phyloP scores from a whole-genome alignment of 1,140 invertebrate species.

The Drosophila sp. region DNA sequence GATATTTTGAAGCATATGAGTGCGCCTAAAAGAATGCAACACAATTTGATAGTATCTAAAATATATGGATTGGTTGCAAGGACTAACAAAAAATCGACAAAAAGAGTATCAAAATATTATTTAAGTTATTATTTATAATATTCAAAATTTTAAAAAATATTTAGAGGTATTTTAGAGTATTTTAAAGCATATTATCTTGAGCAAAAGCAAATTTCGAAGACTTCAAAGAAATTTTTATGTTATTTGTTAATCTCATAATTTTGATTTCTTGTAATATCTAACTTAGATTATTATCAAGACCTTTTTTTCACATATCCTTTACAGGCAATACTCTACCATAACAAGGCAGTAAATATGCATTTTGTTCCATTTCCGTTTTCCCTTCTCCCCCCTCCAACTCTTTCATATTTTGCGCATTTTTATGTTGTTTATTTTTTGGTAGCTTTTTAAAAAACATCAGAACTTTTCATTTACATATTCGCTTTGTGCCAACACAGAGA shows the following conservation, averaged over 20 bases:
- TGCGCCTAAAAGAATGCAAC: background rate
- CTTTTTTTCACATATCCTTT: constrained; percentile 7
- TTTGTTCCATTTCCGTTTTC: constrained; percentile 70
- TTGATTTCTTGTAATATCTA: background rate
- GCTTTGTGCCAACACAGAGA: constrained; percentile 62
- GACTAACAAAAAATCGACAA: background rate
- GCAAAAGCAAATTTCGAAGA: no score
- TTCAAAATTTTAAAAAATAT: no score
- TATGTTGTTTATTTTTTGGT: constrained; percentile 78
- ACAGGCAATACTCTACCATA: constrained; percentile 33
- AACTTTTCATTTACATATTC: constrained; percentile 79
- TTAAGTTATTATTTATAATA: no score
- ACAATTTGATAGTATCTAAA: background rate
- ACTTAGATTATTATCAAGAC: background rate
- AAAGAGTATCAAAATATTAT: no score
- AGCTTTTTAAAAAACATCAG: constrained; percentile 79
- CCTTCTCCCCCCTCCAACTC: background rate
- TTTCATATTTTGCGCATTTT: constrained; percentile 65
- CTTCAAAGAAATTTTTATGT: no score
- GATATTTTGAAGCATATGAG: background rate
- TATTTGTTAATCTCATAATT: no score
- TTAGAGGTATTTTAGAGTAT: no score
- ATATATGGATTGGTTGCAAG: background rate
- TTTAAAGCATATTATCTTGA: no score
- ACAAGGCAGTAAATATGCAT: constrained; percentile 72